A percentile compares a stretch with the other conserved stretches of the same genome.
Evolutionary conservation across 2,113 vertebrate genomes (phyloP).

Genomic region (Patagioenas fasciata): DNA sequence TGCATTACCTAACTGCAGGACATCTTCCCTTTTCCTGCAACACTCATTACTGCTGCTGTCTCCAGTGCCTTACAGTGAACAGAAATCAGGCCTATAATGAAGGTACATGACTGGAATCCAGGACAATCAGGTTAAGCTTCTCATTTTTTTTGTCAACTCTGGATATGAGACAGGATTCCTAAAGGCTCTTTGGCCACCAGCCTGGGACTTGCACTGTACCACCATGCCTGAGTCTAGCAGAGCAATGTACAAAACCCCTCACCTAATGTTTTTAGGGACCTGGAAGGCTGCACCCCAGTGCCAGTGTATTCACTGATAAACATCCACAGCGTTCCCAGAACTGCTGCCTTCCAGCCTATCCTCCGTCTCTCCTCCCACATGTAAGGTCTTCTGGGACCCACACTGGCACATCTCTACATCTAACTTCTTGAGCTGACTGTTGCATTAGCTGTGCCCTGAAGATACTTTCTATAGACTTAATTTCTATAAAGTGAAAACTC

Average conservation of each 20-base stretch:
- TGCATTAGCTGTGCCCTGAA: neutral
- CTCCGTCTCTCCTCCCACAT: neutral
- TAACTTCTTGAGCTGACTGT: neutral
- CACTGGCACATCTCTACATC: neutral
- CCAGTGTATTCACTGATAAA: neutral
- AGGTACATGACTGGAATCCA: neutral
- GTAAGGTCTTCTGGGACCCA: neutral
- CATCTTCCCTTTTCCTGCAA: neutral
- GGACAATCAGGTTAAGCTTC: neutral
- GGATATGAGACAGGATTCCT: neutral
- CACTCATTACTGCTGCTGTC: neutral
- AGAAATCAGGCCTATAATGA: neutral
- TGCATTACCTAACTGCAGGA: neutral
- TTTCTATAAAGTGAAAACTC: neutral
- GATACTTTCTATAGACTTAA: neutral
- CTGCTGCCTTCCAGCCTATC: neutral
- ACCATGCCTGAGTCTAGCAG: neutral
- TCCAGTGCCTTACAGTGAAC: neutral
- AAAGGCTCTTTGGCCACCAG: neutral
- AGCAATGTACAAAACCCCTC: neutral
- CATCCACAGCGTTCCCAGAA: neutral
- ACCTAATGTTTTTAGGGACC: neutral
- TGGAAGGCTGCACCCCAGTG: neutral
- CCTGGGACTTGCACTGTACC: neutral
- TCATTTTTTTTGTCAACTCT: neutral